Evolutionary conservation across 92 coral and sea anemone species (phyloP).

Genomic region (Bergia sp.): DNA sequence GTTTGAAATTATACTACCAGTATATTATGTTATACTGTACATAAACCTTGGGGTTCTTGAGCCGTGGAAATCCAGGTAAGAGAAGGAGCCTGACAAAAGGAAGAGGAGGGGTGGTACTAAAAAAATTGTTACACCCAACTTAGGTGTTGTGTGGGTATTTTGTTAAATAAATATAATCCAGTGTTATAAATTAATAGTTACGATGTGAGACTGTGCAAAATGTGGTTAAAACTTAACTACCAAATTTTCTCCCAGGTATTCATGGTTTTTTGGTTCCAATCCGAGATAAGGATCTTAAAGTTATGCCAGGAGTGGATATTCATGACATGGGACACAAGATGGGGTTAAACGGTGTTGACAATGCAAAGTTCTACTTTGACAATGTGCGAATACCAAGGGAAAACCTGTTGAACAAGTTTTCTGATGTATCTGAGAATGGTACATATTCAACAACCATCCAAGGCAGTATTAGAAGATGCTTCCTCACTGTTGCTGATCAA

Average conservation of each 20-base stretch:
- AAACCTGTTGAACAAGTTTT: slow-evolving; percentile 80
- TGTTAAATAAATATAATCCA: no score
- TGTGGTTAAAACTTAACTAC: no score
- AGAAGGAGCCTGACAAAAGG: no score
- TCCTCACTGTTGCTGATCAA: slow-evolving; percentile 90
- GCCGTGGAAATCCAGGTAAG: no score
- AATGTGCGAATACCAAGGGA: slow-evolving; percentile 90
- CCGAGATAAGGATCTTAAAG: slow-evolving; percentile 80
- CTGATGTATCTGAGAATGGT: slow-evolving; percentile 88
- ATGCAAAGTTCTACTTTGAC: slow-evolving; percentile 88
- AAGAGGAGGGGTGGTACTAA: no score
- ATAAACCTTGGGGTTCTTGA: no score
- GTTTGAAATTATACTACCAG: no score
- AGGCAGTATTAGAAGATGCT: slow-evolving; percentile 76
- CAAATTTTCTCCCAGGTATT: slow-evolving; percentile 58
- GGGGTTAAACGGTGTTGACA: slow-evolving; percentile 93
- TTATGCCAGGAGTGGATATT: slow-evolving; percentile 75
- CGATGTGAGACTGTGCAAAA: no score
- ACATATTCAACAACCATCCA: slow-evolving; percentile 71
- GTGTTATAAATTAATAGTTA: no score
- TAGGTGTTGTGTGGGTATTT: no score
- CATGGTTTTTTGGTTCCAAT: slow-evolving; percentile 91
- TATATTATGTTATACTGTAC: no score
- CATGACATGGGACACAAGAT: slow-evolving; percentile 97
- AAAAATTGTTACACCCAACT: no score